A percentile compares a stretch with the other conserved stretches of the same genome.
phyloP scores from a whole-genome alignment of 2,113 vertebrate species.

The Gulo gulo region DNA sequence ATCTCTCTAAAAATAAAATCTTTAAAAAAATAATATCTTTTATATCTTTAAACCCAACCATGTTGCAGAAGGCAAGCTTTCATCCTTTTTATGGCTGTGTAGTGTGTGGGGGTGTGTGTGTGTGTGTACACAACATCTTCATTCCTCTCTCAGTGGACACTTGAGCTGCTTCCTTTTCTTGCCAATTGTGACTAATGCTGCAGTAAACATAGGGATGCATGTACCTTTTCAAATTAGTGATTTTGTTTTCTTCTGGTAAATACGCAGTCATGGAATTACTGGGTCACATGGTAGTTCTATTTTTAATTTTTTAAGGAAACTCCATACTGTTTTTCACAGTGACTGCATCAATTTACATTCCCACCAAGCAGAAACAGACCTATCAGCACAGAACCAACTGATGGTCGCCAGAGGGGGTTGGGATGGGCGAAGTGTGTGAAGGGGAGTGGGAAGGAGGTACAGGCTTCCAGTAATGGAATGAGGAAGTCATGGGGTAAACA shows the following conservation, averaged over 20 bases:
- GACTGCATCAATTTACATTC: background rate
- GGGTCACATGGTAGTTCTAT: background rate
- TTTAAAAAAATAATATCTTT: no score
- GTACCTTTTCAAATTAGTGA: background rate
- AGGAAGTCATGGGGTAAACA: background rate
- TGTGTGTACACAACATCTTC: background rate
- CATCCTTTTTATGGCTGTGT: background rate
- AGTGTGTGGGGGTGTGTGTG: background rate
- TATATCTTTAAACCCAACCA: background rate
- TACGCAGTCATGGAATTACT: background rate
- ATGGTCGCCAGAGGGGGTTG: background rate
- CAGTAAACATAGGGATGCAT: background rate
- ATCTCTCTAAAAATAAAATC: no score
- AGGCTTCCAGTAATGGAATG: background rate
- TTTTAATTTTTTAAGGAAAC: background rate
- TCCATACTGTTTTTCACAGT: background rate
- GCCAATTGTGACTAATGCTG: background rate
- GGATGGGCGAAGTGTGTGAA: background rate
- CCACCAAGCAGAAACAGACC: background rate
- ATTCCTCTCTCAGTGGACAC: background rate
- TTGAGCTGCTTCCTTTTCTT: background rate
- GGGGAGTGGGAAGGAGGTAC: background rate
- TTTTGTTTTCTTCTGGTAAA: background rate
- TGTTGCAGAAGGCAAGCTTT: background rate
- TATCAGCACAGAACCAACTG: background rate